phyloP scores from a whole-genome alignment of 1,140 invertebrate species.

The Drosophila varians region DNA sequence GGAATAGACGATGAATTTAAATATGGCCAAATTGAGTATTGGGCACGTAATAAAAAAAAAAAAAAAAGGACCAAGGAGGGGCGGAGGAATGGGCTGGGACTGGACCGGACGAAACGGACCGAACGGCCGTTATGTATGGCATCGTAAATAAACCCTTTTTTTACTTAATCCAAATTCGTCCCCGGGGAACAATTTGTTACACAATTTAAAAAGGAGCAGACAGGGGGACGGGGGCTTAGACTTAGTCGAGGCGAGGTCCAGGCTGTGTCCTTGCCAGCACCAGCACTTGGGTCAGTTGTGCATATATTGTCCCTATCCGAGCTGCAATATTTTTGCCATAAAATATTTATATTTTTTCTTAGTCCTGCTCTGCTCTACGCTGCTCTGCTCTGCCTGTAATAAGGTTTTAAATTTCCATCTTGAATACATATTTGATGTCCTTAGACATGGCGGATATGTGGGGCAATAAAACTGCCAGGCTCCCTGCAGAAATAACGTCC shows the following conservation, averaged over 20 bases:
- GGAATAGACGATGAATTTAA: conserved; percentile 82
- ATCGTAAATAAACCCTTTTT: conserved; percentile 82
- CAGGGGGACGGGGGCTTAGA: conserved; percentile 48
- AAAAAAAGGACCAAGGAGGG: conserved; percentile 56
- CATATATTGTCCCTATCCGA: conserved; percentile 73
- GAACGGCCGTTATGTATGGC: conserved; percentile 72
- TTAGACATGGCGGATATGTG: conserved; percentile 54
- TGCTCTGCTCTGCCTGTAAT: conserved; percentile 59
- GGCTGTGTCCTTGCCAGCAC: conserved; percentile 29
- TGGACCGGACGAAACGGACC: conserved; percentile 21
- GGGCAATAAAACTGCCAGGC: conserved; percentile 50
- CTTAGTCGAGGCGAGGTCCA: conserved; percentile 56
- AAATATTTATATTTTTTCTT: conserved; percentile 67
- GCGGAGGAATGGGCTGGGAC: conserved; percentile 21
- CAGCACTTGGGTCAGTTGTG: conserved; percentile 55
- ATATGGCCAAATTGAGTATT: conserved; percentile 82
- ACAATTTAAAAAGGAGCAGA: conserved; percentile 64
- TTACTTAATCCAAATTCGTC: conserved; percentile 82
- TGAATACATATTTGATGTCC: conserved; percentile 70
- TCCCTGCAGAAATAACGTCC: conserved; percentile 4
- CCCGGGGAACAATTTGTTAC: conserved; percentile 81
- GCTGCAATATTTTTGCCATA: conserved; percentile 78
- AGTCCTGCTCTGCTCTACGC: conserved; percentile 18
- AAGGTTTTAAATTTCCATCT: conserved; percentile 81
- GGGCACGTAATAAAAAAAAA: conserved; percentile 82